A percentile compares a stretch with the other conserved stretches of the same genome.
Conservation (phyloP, 2,888 invertebrate genomes). For the Monoplex corrugatus region DNA sequence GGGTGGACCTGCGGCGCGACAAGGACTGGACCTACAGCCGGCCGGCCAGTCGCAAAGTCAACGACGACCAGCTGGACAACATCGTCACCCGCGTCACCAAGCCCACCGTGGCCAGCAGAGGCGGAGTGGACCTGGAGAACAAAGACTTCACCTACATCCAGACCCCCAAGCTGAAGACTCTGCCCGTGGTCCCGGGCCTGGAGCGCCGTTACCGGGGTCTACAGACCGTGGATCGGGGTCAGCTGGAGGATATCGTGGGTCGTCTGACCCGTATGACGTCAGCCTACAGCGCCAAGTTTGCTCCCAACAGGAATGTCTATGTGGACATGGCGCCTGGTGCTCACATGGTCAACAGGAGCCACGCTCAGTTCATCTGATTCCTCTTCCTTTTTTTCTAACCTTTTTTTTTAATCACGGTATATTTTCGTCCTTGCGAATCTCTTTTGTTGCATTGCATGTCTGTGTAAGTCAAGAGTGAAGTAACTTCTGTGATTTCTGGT, state of each 20-base stretch:
- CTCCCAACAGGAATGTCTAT: conserved; percentile 71
- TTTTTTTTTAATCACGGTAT: no score
- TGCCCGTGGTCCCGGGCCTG: conserved; percentile 69
- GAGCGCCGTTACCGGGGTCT: conserved; percentile 67
- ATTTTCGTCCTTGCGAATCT: no score
- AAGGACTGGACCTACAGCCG: conserved; percentile 69
- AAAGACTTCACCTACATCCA: conserved; percentile 70
- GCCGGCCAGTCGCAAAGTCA: conserved; percentile 57
- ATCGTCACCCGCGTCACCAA: conserved; percentile 69
- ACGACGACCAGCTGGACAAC: conserved; percentile 60
- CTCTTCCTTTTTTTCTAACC: no score
- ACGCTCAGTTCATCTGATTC: no score
- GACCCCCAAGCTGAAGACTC: conserved; percentile 67
- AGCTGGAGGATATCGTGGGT: conserved; percentile 70
- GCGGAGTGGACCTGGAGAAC: conserved; percentile 62
- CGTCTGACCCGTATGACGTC: conserved; percentile 72
- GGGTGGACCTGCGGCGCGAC: conserved; percentile 57
- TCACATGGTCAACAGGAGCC: conserved; percentile 46
- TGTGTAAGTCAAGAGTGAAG: no score
- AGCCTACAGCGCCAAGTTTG: conserved; percentile 72
- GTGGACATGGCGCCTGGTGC: conserved; percentile 61
- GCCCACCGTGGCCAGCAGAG: conserved; percentile 73
- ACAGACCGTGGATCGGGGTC: conserved; percentile 61
- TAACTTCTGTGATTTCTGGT: no score
- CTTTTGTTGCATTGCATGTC: no score